A percentile compares a stretch with the other conserved stretches of the same genome.
phyloP scores from a whole-genome alignment of 1,140 invertebrate genomes.

The Pantala flavescens region DNA sequence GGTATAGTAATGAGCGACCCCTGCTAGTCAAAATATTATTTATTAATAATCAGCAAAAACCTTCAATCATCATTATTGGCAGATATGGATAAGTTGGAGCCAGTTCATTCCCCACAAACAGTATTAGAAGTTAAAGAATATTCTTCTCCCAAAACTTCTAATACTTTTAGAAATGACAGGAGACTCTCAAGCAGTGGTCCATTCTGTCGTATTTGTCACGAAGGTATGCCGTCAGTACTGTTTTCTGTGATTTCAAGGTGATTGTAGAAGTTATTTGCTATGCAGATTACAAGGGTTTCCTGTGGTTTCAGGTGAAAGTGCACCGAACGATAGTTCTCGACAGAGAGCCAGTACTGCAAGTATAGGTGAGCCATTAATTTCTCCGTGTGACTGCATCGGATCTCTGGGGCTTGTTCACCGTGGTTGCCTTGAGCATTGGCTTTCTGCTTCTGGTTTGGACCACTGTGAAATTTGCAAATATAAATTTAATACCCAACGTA shows the following conservation, averaged over 20 bases:
- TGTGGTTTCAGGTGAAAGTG: constrained; percentile 30
- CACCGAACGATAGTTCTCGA: neutral
- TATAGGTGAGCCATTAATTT: constrained; percentile 37
- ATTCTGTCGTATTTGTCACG: constrained; percentile 29
- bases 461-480: constrained; percentile 49
- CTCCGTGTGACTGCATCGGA: constrained; percentile 47
- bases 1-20: no score
- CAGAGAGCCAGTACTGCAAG: neutral
- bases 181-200: neutral
- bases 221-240: constrained; percentile 24
- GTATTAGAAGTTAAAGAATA: neutral
- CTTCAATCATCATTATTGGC: no score
- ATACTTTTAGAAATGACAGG: neutral
- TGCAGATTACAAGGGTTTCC: no score
- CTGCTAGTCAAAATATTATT: no score
- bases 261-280: no score
- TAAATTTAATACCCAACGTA: constrained; percentile 34
- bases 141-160: neutral
- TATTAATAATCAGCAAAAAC: no score
- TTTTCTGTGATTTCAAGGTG: constrained; percentile 7
- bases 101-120: neutral
- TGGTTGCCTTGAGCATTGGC: constrained; percentile 47
- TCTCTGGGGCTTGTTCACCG: constrained; percentile 42
- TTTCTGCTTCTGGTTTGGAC: constrained; percentile 42
- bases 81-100: no score